These are phyloP conservation scores for Aselliscus stoliczkanus DNA, from an alignment of 2,797 vertebrate species.

Conservation along the genomic window DNA sequence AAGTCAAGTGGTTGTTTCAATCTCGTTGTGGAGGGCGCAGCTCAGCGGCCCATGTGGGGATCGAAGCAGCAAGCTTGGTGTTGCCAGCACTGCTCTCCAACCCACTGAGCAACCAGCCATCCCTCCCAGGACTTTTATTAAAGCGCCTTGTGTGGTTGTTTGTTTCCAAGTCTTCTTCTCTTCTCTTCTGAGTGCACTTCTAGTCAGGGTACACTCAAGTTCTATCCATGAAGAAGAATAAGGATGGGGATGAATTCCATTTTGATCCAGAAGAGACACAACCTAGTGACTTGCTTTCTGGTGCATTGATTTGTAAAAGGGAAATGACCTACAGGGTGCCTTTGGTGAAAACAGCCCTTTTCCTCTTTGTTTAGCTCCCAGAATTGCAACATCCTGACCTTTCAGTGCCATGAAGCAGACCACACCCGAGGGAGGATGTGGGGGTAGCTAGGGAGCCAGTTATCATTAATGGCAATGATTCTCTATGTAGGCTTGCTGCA, in stretches of 20 bases:
- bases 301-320: not conserved
- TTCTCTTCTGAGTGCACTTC: not conserved
- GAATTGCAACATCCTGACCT: not conserved
- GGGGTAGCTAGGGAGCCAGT: not conserved
- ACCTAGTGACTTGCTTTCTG: not conserved
- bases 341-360: constrained; percentile 13
- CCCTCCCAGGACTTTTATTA: not conserved
- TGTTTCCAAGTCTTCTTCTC: not conserved
- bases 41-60: no score
- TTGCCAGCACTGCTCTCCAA: no score
- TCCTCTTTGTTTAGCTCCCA: not conserved
- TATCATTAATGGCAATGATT: not conserved
- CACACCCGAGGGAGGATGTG: not conserved
- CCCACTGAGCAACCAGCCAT: no score
- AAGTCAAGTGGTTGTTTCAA: no score
- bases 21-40: no score
- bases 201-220: not conserved
- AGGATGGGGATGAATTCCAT: not conserved
- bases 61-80: no score
- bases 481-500: not conserved
- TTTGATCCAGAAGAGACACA: not conserved
- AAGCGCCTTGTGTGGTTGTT: not conserved
- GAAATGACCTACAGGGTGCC: not conserved
- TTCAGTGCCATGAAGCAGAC: not conserved
- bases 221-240: not conserved